Conservation (phyloP, 2,888 invertebrate species). For the Drosophila fulvimacula region DNA sequence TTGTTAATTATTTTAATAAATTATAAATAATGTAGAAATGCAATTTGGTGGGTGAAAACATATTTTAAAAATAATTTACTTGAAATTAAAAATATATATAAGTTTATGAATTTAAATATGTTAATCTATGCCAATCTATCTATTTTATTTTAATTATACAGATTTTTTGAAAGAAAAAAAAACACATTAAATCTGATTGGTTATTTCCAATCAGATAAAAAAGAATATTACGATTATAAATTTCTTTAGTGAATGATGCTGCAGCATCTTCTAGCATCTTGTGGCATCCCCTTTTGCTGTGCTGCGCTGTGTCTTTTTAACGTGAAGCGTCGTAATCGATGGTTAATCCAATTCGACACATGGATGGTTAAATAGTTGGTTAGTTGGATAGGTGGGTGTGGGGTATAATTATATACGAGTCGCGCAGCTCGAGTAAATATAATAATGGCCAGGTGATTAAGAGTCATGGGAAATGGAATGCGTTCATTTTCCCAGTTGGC, state of each 20-base stretch:
- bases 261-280: background rate
- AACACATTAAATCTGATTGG: background rate
- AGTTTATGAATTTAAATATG: no score
- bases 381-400: slow-evolving; percentile 54
- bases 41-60: no score
- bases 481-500: slow-evolving; percentile 74
- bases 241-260: background rate
- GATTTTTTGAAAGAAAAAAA: background rate
- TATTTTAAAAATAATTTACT: no score
- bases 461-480: slow-evolving; percentile 78
- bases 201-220: slow-evolving; percentile 1
- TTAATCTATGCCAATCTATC: no score
- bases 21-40: no score
- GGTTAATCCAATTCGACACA: slow-evolving; percentile 72
- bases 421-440: slow-evolving; percentile 62
- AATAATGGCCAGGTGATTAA: slow-evolving; percentile 76
- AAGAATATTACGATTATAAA: background rate
- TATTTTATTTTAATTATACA: background rate
- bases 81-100: no score
- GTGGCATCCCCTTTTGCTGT: background rate
- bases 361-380: slow-evolving; percentile 45
- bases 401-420: slow-evolving; percentile 68
- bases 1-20: no score
- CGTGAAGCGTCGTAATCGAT: slow-evolving; percentile 43
- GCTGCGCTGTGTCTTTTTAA: slow-evolving; percentile 13